Evolutionary conservation across 2,888 invertebrate species (phyloP), one percentile per base, ranked within the genome.

Genomic region (Drosophila nigritarsus): DNA sequence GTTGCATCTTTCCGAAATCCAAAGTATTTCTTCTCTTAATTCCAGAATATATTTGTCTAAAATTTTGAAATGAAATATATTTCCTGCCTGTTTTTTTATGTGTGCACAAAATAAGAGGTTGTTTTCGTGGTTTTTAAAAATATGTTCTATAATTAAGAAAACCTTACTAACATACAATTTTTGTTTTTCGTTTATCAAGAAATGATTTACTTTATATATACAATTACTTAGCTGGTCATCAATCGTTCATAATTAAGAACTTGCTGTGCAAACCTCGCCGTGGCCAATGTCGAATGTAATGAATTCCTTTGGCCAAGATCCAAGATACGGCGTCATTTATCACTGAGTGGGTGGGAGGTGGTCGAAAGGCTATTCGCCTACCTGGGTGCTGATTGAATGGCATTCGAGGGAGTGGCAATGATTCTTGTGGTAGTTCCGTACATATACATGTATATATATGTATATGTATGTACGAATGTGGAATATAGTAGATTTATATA

Each of bases 221-320:
- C 13, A 45, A 13, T 20, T 45, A 20, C 13, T 45, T 7, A 13
- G 2, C 13, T 13, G 7, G 6, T 3, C 20, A 15, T 20, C 1
- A 15, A 15, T 7, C 13, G 13, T 13, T 6, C 11, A 6, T 8
- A 30, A 38, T 3, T 7, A 1, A 13, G 1, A 78, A 66, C 54
- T 60, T 24, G 1, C n/a, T 1, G 13, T 38, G 6, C 60, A 6
- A 11, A 64, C 72, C 78, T 66, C 87, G 76, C 11, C 27, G 24
- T 54, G 34, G 54, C 70, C 70, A 65, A 60, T 78, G 63, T 61
- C 59, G 73, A 64, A 65, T 65, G 69, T 76, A 66, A 75, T 66
- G 65, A 68, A 69, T 82, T 65, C 61, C 78, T 56, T 78, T 83
- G 82, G 78, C 83, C 82, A 83, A 80, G 70, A 70, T 81, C 67